Evolutionary conservation across 2,113 vertebrate species (phyloP).

Genomic region (Hypomesus transpacificus): DNA sequence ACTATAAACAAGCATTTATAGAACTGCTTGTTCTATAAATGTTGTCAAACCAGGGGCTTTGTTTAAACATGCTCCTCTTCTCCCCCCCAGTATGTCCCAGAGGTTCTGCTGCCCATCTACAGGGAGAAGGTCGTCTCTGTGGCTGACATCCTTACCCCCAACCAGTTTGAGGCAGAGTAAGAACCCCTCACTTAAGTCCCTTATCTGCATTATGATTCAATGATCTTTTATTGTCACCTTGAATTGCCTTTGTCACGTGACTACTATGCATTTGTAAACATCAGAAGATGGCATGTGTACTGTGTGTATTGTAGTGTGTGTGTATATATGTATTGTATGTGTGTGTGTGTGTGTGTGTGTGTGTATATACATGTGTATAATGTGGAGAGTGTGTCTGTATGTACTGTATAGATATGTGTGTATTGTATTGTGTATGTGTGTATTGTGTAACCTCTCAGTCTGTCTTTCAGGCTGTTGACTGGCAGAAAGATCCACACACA

Average conservation of each 20-base stretch:
- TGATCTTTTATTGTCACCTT: too few relatives aligned
- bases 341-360: neutral
- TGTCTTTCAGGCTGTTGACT: conserved; percentile 78
- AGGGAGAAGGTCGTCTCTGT: conserved; percentile 87
- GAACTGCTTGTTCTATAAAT: neutral
- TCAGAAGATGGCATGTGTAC: too few relatives aligned
- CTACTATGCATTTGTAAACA: too few relatives aligned
- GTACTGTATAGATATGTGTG: neutral
- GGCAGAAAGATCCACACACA: conserved; percentile 85
- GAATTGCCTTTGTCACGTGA: too few relatives aligned
- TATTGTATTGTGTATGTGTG: neutral
- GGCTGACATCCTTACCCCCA: conserved; percentile 94
- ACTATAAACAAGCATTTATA: too few relatives aligned
- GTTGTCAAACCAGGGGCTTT: neutral
- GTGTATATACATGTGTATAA: neutral
- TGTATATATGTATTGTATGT: neutral
- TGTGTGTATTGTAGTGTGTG: neutral
- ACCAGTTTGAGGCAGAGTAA: conserved; percentile 98
- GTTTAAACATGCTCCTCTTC: neutral
- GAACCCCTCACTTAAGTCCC: conserved; percentile 47
- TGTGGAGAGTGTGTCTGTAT: neutral
- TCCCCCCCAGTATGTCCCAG: conserved; percentile 84
- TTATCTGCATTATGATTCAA: too few relatives aligned
- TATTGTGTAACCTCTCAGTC: neutral
- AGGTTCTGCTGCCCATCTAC: conserved; percentile 89